Evolutionary conservation across 1,140 invertebrate species (phyloP).

Genomic region (Solenopsis fugax): DNA sequence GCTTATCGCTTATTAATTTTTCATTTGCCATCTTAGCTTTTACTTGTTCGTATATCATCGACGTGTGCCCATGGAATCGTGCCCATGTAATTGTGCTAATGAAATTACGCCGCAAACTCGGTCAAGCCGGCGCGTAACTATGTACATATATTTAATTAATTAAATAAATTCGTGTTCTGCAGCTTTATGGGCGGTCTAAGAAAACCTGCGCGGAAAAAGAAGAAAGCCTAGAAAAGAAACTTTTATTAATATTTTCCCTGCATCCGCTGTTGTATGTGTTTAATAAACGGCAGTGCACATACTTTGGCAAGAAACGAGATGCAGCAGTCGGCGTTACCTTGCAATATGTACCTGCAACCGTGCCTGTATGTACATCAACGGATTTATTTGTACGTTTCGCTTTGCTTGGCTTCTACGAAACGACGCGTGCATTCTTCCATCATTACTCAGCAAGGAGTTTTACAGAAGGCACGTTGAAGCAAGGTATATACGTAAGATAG

Average conservation of each 20-base stretch:
- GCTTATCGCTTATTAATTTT: slow-evolving; percentile 20
- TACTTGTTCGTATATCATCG: slow-evolving; percentile 6
- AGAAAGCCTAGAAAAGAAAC: background rate
- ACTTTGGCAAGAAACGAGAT: background rate
- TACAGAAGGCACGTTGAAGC: background rate
- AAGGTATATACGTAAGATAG: slow-evolving; percentile 17
- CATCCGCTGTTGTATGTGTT: background rate
- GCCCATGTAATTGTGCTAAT: background rate
- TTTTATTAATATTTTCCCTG: background rate
- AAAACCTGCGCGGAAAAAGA: background rate
- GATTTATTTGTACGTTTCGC: slow-evolving; percentile 46
- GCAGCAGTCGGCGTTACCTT: slow-evolving; percentile 4
- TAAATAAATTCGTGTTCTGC: background rate
- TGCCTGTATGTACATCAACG: background rate
- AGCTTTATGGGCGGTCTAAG: background rate
- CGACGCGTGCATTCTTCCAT: slow-evolving; percentile 27
- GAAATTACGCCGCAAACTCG: slow-evolving; percentile 3
- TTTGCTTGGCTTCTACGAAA: background rate
- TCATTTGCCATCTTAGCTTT: background rate
- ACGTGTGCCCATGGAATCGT: background rate
- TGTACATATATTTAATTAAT: slow-evolving; percentile 1
- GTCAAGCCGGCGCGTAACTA: background rate
- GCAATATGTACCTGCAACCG: background rate
- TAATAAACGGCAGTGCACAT: background rate
- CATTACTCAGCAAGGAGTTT: slow-evolving; percentile 1